Percentiles rank a stretch among this genome's conserved stretches.
These are phyloP conservation scores for Rhagologus leucostigma DNA, from an alignment of 2,113 vertebrate species.

Conservation along the genomic window DNA sequence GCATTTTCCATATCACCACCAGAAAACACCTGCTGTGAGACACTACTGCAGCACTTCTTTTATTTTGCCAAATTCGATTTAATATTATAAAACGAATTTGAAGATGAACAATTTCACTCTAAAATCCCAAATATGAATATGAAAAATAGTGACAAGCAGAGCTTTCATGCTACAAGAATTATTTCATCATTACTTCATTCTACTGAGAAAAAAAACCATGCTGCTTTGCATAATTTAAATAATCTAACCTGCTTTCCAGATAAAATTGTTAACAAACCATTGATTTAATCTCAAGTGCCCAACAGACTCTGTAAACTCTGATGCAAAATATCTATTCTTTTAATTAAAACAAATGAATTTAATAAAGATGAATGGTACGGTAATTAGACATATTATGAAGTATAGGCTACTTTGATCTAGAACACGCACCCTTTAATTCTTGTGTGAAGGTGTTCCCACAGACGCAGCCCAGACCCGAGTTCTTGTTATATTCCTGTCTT, in stretches of 20 bases:
- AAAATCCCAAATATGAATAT: slow-evolving; percentile 24
- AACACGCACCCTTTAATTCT: background rate
- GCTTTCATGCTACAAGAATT: background rate
- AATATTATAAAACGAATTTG: slow-evolving; percentile 22
- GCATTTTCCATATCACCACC: background rate
- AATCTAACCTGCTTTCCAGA: background rate
- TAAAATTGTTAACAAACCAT: slow-evolving; percentile 28
- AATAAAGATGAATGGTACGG: background rate
- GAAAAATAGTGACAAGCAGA: slow-evolving; percentile 47
- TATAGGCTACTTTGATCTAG: background rate
- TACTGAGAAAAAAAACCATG: background rate
- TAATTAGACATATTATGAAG: background rate
- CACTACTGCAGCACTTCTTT: slow-evolving; percentile 3
- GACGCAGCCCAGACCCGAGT: background rate
- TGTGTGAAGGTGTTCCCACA: background rate
- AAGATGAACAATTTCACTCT: slow-evolving; percentile 8
- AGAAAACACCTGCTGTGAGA: slow-evolving; percentile 15
- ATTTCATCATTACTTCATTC: slow-evolving; percentile 26
- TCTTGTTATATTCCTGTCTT: background rate
- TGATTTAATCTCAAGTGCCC: slow-evolving; percentile 10
- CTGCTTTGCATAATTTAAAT: slow-evolving; percentile 37
- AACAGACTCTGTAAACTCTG: background rate
- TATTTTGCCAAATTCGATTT: slow-evolving; percentile 1
- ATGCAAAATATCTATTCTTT: background rate
- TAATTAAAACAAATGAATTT: slow-evolving; percentile 10